Conservation (phyloP, 2,113 vertebrate genomes). For the Trogon surrucura region DNA sequence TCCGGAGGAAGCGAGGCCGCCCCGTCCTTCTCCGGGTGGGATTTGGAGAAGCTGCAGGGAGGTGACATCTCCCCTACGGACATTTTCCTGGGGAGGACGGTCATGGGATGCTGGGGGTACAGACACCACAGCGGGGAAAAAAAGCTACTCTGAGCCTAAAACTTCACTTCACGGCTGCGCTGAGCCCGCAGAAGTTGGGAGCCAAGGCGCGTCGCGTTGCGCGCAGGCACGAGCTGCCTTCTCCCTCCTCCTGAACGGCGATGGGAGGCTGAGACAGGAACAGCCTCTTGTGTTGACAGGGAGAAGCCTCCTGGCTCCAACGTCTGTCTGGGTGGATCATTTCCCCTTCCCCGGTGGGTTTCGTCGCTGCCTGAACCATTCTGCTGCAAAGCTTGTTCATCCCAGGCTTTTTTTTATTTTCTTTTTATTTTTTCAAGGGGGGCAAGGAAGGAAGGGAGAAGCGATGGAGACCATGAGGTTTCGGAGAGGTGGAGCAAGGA, state of each 20-base stretch:
- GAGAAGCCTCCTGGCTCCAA: not conserved
- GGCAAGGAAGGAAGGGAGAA: not conserved
- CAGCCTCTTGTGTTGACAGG: not conserved
- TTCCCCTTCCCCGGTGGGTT: not conserved
- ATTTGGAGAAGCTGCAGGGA: not conserved
- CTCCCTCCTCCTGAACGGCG: not conserved
- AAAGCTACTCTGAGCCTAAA: not conserved
- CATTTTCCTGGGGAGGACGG: rapidly evolving
- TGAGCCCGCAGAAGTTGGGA: not conserved
- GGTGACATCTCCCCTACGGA: not conserved
- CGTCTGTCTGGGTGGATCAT: not conserved
- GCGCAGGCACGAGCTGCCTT: not conserved
- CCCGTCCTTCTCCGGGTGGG: rapidly evolving
- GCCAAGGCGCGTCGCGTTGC: not conserved
- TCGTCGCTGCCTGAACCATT: not conserved
- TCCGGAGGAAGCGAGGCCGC: not conserved
- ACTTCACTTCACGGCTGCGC: rapidly evolving
- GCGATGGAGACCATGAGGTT: not conserved
- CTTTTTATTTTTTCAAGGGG: too few species aligned
- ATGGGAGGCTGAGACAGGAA: not conserved
- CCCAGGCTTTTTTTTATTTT: not conserved
- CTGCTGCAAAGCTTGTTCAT: not conserved
- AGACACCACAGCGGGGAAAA: not conserved
- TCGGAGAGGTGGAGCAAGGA: not conserved
- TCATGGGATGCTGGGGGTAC: not conserved